Evolutionary conservation across 1,140 invertebrate species (phyloP).

Genomic region (Hesperophylax magnus): DNA sequence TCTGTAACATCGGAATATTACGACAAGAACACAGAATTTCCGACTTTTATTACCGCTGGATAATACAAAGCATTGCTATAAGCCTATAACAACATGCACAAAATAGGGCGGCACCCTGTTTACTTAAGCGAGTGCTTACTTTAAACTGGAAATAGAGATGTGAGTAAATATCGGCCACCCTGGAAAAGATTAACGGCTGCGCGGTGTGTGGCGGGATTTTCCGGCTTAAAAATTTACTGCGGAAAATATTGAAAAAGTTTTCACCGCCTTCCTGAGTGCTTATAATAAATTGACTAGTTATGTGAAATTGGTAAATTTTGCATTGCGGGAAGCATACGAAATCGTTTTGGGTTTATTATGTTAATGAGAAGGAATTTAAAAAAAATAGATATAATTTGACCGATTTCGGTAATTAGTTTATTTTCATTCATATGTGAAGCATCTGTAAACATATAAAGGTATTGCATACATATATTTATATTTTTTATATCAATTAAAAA

Average conservation of each 20-base stretch:
- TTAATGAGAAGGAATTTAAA: not conserved
- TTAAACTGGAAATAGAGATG: not conserved
- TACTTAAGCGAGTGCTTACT: not conserved
- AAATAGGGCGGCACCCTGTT: not conserved
- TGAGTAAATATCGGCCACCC: not conserved
- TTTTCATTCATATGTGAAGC: too few species aligned
- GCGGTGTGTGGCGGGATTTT: conserved; percentile 22
- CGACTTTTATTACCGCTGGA: too few species aligned
- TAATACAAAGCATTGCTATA: too few species aligned
- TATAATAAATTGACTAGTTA: conserved; percentile 29
- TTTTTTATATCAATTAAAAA: too few species aligned
- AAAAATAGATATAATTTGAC: too few species aligned
- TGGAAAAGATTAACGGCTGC: conserved; percentile 14
- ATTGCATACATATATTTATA: too few species aligned
- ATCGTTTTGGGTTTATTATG: not conserved
- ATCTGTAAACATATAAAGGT: too few species aligned
- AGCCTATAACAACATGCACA: too few species aligned
- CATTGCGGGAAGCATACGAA: not conserved
- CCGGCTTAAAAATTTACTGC: conserved; percentile 41
- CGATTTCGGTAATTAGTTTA: too few species aligned
- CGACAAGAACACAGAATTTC: too few species aligned
- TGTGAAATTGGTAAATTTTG: conserved; percentile 27
- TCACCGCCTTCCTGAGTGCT: not conserved
- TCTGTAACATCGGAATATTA: too few species aligned
- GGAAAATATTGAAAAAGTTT: conserved; percentile 40